Evolutionary conservation across 2,113 vertebrate species (phyloP).

Genomic region (Microcebus murinus): DNA sequence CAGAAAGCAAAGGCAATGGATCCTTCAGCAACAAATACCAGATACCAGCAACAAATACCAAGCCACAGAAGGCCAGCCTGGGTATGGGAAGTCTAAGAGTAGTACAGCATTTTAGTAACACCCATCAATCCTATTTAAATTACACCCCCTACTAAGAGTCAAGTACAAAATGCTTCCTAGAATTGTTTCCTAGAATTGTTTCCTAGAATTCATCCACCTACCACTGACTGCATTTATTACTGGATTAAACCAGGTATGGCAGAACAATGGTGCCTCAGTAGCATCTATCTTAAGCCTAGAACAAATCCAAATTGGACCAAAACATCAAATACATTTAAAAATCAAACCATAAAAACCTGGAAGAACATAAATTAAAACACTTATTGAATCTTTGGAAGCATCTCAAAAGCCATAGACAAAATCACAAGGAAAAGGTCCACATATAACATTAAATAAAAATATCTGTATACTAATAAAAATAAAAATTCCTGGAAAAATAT

Average conservation of each 20-base stretch:
- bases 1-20: neutral
- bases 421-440: conserved; percentile 6
- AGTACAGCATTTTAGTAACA: neutral
- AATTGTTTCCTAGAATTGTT: neutral
- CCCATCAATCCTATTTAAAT: neutral
- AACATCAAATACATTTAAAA: conserved; percentile 1
- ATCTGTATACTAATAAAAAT: neutral
- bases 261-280: neutral
- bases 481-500: neutral
- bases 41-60: neutral
- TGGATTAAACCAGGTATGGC: neutral
- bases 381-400: neutral
- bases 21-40: neutral
- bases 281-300: neutral
- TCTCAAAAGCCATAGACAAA: conserved; percentile 11
- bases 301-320: neutral
- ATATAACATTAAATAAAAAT: neutral
- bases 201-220: neutral
- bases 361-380: conserved; percentile 13
- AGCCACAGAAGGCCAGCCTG: neutral
- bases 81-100: neutral
- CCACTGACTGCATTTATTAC: neutral
- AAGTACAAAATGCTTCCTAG: neutral
- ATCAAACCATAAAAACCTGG: neutral
- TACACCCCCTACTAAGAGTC: neutral